Evolutionary conservation across 37 sponge, comb jelly and placozoan genomes (phyloP).

Genomic region (Spongilla lacustris): DNA sequence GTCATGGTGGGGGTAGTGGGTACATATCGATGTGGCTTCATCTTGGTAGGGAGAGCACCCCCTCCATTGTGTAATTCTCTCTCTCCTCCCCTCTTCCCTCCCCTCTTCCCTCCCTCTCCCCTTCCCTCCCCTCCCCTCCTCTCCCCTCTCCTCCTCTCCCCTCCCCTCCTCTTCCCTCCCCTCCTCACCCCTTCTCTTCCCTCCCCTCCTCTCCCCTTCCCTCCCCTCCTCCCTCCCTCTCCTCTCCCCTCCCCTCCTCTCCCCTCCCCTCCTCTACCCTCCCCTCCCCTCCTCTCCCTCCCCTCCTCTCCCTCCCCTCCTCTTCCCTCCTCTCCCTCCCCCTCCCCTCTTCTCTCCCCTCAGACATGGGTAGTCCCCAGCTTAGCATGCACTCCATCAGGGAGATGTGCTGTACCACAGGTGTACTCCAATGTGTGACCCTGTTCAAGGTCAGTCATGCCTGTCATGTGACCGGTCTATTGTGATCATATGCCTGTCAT

Average conservation of each 20-base stretch:
- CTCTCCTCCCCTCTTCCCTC: no score
- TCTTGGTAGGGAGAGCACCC: no score
- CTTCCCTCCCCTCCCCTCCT: no score
- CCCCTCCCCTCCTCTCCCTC: neutral
- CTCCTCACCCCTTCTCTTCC: neutral
- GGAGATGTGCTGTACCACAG: slow-evolving; percentile 91
- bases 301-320: neutral
- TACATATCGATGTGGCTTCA: no score
- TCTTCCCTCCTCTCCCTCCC: neutral
- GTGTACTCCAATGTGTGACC: slow-evolving; percentile 63
- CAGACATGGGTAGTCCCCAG: slow-evolving; percentile 89
- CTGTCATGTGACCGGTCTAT: no score
- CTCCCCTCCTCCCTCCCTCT: neutral
- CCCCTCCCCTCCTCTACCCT: neutral
- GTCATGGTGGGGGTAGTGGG: no score
- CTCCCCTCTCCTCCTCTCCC: neutral
- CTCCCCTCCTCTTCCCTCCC: no score
- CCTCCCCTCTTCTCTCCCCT: neutral
- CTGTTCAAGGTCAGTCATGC: slow-evolving; percentile 69
- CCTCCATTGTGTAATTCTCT: no score
- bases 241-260: no score
- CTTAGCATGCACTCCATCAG: slow-evolving; percentile 96
- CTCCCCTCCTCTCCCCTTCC: no score
- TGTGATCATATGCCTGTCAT: no score
- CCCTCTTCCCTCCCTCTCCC: no score